These are phyloP conservation scores for Leucopsar rothschildi DNA, from an alignment of 2,113 vertebrate species.

Conservation along the genomic window DNA sequence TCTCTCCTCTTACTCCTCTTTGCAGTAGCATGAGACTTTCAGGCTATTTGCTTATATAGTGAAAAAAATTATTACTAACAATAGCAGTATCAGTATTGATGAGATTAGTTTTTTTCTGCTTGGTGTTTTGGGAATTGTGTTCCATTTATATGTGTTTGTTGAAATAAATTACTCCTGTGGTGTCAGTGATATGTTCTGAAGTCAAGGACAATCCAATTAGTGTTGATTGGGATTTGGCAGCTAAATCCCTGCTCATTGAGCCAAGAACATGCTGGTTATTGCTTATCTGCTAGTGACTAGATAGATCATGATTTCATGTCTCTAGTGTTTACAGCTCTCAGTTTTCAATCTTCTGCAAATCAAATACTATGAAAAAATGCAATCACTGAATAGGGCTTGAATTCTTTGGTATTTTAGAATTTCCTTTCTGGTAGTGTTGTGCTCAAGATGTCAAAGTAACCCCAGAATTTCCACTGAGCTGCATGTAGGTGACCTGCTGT, in stretches of 20 bases:
- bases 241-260: conserved; percentile 11
- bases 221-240: conserved; percentile 50
- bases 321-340: background rate
- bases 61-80: background rate
- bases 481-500: accelerated
- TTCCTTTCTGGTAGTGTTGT: background rate
- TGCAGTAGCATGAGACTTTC: background rate
- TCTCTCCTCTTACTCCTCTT: background rate
- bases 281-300: conserved; percentile 27
- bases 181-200: conserved; percentile 19
- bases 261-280: conserved; percentile 23
- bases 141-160: background rate
- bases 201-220: conserved; percentile 23
- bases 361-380: background rate
- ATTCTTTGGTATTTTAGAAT: background rate
- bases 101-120: background rate
- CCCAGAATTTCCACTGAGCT: background rate
- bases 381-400: background rate
- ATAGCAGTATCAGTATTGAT: background rate
- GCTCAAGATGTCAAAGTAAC: background rate
- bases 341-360: background rate
- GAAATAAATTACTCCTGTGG: background rate
- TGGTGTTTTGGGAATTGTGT: background rate
- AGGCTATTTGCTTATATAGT: background rate
- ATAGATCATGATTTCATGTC: background rate